Conservation (phyloP, 1,140 invertebrate species). For the Zaprionus tsacasi region DNA sequence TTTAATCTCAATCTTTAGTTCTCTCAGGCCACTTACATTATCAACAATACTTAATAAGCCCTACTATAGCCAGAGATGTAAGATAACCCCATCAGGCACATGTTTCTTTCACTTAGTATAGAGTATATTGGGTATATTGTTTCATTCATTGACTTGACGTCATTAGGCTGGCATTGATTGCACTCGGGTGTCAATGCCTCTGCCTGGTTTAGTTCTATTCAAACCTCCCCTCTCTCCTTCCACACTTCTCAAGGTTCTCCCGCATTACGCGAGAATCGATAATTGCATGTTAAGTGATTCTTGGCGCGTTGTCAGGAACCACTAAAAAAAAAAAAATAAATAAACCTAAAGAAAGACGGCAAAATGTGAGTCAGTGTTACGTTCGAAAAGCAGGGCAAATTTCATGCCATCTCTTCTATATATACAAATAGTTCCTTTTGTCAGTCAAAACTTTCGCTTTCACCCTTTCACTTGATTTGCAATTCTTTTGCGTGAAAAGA, state of each 20-base stretch:
- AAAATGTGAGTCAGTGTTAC: conserved; percentile 53
- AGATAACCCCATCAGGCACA: neutral
- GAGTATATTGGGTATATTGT: conserved; percentile 1
- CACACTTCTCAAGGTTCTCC: conserved; percentile 21
- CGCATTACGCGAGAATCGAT: conserved; percentile 65
- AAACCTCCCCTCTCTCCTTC: neutral
- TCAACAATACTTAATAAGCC: conserved; percentile 6
- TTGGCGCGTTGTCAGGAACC: conserved; percentile 40
- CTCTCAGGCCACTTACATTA: conserved; percentile 4
- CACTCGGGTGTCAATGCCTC: conserved; percentile 26
- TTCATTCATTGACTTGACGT: conserved; percentile 46
- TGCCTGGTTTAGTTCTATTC: conserved; percentile 2
- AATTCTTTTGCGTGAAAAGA: conserved; percentile 31
- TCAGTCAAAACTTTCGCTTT: conserved; percentile 54
- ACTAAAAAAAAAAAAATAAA: neutral
- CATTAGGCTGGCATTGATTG: conserved; percentile 66
- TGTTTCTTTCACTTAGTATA: neutral
- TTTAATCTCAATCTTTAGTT: neutral
- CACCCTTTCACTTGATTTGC: conserved; percentile 63
- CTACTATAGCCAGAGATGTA: conserved; percentile 3
- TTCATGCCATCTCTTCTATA: neutral
- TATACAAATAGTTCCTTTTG: conserved; percentile 9
- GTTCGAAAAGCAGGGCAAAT: conserved; percentile 4
- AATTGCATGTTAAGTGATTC: conserved; percentile 62
- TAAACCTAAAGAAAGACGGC: conserved; percentile 35